Evolutionary conservation across 1,140 invertebrate genomes (phyloP), one percentile per base, ranked within the genome.

Genomic region (Bombus pyrosoma): DNA sequence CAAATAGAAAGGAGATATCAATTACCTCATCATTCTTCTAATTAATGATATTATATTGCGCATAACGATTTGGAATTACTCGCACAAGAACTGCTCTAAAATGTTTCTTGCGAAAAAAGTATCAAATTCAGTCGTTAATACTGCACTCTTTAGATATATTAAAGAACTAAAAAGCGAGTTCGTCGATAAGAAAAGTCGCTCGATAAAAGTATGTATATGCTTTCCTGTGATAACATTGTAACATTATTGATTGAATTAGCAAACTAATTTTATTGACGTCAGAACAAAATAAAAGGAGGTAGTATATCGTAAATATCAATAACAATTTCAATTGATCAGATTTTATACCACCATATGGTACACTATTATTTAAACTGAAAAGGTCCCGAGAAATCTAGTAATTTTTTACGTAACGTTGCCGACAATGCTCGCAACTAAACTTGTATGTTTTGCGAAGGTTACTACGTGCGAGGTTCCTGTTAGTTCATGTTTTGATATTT

Each of bases 401-500:
- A 47, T 78, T 81, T 81, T 66, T 68, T n/a, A 32, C n/a, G 25
- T 77, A 13, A 68, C 32, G 81, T 86, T 89, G 89, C 32, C 89
- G 39, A 59, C 76, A 78, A 69, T 89, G 89, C 22, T 57, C 10
- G 28, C 4, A 32, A 83, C 72, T 81, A 69, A 66, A 72, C 39
- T 86, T 81, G 88, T 90, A 82, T 88, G 64, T 84, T 88, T 85
- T 83, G 81, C 28, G 62, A 66, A 85, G 85, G 47, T 83, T 87
- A 90, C 75, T 87, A 83, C 86, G 83, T 87, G 85, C 76, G 83
- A 85, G 85, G 77, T 83, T 87, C 80, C 71, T 81, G 75, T 87
- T 85, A 79, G 81, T 76, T 74, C 78, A 84, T 89, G 72, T 89
- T 89, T 87, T 90, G 69, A 84, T 86, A 71, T 69, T 86, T 81